Evolutionary conservation across 2,888 invertebrate species (phyloP), one percentile per base, ranked within the genome.

Genomic region (Diloba caeruleocephala): DNA sequence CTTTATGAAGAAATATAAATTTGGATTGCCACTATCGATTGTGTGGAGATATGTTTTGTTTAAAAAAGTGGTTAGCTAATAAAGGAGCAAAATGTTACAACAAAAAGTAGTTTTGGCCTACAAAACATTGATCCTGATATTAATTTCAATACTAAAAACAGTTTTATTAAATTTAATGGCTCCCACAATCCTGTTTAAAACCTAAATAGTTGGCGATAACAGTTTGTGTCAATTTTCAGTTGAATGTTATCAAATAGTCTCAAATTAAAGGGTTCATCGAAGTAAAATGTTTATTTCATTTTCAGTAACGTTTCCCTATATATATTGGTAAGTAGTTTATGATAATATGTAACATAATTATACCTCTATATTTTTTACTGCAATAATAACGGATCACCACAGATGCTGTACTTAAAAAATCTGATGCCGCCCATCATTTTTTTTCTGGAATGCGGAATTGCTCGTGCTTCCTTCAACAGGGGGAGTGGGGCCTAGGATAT

Each of bases 221-320:
- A 53, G 62, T 62, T 74, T 79, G 71, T 75, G 75, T 67, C 64
- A 73, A 76, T 75, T 74, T 73, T 71, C 57, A 65, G 69, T 76
- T 77, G 59, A 79, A 73, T 76, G 71, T 76, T 72, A 79, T 75
- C 78, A 80, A 82, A 81, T 87, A 88, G 84, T 89, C 81, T 88
- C 82, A 90, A 91, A 91, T 89, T 90, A 91, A 90, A 91, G 79
- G 84, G 88, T 91, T 90, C 81, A 81, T 80, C 79, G 74, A 84
- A 81, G 64, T 66, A 78, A 64, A 54, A 51, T 12, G 8, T 71
- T 72, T 61, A 52, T 83, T 87, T 87, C 77, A 78, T 80, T 86
- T 74, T n/a, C n/a, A n/a, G 10, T 25, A 1, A 29, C 29, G 33
- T 31, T 46, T 49, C 3, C 36, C 5, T 4, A n/a, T 10, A 26